Evolutionary conservation across 2,797 vertebrate genomes (phyloP).

Genomic region (Danio jaintianensis): DNA sequence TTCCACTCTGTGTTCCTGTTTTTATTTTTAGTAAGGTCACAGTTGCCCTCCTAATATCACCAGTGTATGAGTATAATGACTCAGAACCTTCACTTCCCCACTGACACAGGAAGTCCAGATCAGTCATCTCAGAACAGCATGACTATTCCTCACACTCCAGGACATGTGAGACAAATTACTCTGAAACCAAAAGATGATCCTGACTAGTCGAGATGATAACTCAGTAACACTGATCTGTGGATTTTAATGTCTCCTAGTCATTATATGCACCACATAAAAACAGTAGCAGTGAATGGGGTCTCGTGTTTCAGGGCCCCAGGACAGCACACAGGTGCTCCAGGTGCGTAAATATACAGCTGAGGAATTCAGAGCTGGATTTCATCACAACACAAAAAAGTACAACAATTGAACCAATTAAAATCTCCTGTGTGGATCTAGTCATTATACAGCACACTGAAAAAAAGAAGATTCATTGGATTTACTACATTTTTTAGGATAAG

Average conservation of each 20-base stretch:
- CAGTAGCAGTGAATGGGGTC: slow-evolving; percentile 53
- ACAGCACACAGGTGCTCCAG: slow-evolving; percentile 60
- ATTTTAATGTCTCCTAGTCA: slow-evolving; percentile 47
- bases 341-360: slow-evolving; percentile 55
- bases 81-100: slow-evolving; percentile 12
- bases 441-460: slow-evolving; percentile 9
- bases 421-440: not conserved
- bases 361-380: slow-evolving; percentile 21
- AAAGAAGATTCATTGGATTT: too few relatives aligned
- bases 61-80: slow-evolving; percentile 1
- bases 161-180: slow-evolving; percentile 27
- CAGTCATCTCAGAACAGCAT: slow-evolving; percentile 20
- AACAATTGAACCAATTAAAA: slow-evolving; percentile 38
- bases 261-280: slow-evolving; percentile 58
- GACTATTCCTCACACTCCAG: slow-evolving; percentile 30
- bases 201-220: slow-evolving; percentile 51
- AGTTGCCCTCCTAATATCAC: slow-evolving; percentile 13
- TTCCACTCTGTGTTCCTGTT: slow-evolving; percentile 16
- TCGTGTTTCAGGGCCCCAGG: slow-evolving; percentile 55
- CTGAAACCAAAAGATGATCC: slow-evolving; percentile 37
- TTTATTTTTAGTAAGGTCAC: slow-evolving; percentile 31
- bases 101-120: slow-evolving; percentile 18
- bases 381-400: slow-evolving; percentile 29
- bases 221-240: slow-evolving; percentile 53
- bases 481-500: too few relatives aligned